These are phyloP conservation scores for Limnephilus lunatus DNA, from an alignment of 2,888 invertebrate species.

Conservation along the genomic window DNA sequence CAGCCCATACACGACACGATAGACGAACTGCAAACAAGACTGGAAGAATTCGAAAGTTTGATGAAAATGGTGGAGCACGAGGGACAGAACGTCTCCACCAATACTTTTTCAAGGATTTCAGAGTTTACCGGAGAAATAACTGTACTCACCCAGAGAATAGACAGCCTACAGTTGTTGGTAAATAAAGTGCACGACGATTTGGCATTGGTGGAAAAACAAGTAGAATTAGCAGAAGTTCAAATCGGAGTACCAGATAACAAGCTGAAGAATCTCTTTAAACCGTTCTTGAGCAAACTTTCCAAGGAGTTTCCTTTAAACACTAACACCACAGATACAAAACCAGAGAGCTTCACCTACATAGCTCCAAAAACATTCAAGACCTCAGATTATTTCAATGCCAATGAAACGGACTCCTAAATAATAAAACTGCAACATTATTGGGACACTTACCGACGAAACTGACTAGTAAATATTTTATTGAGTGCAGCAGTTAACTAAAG, in stretches of 20 bases:
- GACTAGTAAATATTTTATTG: neutral
- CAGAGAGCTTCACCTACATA: slow-evolving; percentile 69
- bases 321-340: slow-evolving; percentile 67
- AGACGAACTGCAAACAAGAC: slow-evolving; percentile 82
- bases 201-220: slow-evolving; percentile 76
- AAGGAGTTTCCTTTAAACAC: slow-evolving; percentile 54
- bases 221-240: slow-evolving; percentile 80
- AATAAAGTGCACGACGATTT: slow-evolving; percentile 77
- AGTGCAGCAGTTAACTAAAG: neutral
- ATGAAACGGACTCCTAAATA: slow-evolving; percentile 9
- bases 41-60: slow-evolving; percentile 82
- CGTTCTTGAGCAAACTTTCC: slow-evolving; percentile 75
- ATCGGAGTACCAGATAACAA: slow-evolving; percentile 79
- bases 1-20: slow-evolving; percentile 80
- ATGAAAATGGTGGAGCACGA: slow-evolving; percentile 77
- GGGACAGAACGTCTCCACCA: slow-evolving; percentile 73
- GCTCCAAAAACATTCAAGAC: slow-evolving; percentile 70
- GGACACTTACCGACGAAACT: neutral
- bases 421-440: neutral
- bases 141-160: slow-evolving; percentile 76
- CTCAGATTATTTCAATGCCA: slow-evolving; percentile 69
- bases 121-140: slow-evolving; percentile 77
- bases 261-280: slow-evolving; percentile 79
- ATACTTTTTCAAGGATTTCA: slow-evolving; percentile 76
- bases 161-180: slow-evolving; percentile 77